Conservation (phyloP, 2,113 vertebrate species). For the Dolichallabes microphthalmus region DNA sequence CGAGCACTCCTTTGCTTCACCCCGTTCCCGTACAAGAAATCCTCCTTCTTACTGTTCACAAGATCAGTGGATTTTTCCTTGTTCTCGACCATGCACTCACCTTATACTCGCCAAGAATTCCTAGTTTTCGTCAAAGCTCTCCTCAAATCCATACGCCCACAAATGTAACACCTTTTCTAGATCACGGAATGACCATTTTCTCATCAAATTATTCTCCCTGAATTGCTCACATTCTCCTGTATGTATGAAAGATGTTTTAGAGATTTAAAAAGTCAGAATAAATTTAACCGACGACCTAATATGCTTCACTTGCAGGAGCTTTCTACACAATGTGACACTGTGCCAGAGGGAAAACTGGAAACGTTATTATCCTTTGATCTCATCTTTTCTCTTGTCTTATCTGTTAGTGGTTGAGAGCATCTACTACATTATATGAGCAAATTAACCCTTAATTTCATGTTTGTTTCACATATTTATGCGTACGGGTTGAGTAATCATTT, state of each 20-base stretch:
- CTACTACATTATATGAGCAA: background rate
- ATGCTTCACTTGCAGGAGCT: background rate
- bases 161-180: too few species aligned
- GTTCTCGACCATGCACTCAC: too few species aligned
- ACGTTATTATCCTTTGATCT: background rate
- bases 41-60: too few species aligned
- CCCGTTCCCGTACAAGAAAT: too few species aligned
- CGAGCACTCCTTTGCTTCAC: too few species aligned
- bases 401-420: background rate
- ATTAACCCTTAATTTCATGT: background rate
- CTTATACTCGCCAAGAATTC: too few species aligned
- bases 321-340: conserved; percentile 21
- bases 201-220: too few species aligned
- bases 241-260: background rate
- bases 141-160: too few species aligned
- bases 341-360: background rate
- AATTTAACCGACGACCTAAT: conserved; percentile 8
- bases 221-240: too few species aligned
- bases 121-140: too few species aligned
- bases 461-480: background rate
- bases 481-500: background rate
- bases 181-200: too few species aligned
- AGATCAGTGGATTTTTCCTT: too few species aligned
- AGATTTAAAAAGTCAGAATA: background rate
- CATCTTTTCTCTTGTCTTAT: background rate